phyloP scores from a whole-genome alignment of 2,797 vertebrate species.

The Hippocampus kuda region DNA sequence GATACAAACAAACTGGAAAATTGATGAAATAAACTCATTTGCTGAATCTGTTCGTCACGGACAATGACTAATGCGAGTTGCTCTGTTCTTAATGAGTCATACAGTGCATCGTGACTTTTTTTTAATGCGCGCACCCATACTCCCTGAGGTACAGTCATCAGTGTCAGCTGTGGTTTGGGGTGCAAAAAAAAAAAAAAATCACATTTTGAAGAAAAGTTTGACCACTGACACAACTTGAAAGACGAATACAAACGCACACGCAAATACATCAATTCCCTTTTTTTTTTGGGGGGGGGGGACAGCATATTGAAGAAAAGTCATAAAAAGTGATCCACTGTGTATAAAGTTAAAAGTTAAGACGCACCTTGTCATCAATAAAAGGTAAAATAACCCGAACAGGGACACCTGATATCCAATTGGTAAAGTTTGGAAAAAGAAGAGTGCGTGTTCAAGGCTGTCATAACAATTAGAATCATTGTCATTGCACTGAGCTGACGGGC shows the following conservation, averaged over 20 bases:
- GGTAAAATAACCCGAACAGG: neutral
- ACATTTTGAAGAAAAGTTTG: neutral
- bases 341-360: neutral
- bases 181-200: slow-evolving; percentile 24
- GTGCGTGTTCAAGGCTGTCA: neutral
- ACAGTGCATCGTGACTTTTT: slow-evolving; percentile 9
- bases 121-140: slow-evolving; percentile 10
- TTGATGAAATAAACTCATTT: slow-evolving; percentile 9
- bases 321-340: neutral
- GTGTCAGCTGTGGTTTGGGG: slow-evolving; percentile 12
- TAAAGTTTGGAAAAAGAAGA: too few species aligned
- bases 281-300: slow-evolving; percentile 21
- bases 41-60: neutral
- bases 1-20: neutral
- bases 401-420: too few species aligned
- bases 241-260: slow-evolving; percentile 15
- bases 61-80: slow-evolving; percentile 11
- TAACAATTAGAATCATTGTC: neutral
- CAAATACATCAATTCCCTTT: slow-evolving; percentile 53
- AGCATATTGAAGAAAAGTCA: slow-evolving; percentile 4
- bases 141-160: slow-evolving; percentile 43
- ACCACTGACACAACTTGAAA: neutral
- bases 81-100: slow-evolving; percentile 35
- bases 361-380: too few species aligned
- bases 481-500: neutral